A percentile compares a stretch with the other conserved stretches of the same genome.
Conservation (phyloP, 2,797 vertebrate species). For the Acipenser transmontanus region DNA sequence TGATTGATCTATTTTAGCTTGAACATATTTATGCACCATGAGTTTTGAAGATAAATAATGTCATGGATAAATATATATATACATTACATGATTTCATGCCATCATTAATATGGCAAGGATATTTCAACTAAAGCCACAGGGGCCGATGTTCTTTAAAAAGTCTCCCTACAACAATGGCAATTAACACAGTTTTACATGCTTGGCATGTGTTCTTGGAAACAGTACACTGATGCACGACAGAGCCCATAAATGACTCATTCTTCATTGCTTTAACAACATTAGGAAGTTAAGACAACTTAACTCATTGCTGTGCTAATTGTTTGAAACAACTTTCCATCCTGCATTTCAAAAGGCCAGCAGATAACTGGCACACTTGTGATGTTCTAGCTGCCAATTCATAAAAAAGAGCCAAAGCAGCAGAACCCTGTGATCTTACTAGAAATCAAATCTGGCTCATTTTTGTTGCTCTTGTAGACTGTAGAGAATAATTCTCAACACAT, state of each 20-base stretch:
- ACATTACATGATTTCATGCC: neutral
- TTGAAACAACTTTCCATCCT: neutral
- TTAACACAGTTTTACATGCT: neutral
- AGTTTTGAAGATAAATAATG: too few relatives aligned
- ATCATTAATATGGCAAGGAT: neutral
- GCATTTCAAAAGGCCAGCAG: neutral
- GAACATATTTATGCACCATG: too few relatives aligned
- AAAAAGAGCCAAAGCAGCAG: too few relatives aligned
- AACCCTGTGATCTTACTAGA: too few relatives aligned
- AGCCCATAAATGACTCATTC: slow-evolving; percentile 8
- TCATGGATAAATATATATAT: too few relatives aligned
- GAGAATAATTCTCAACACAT: too few relatives aligned
- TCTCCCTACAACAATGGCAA: neutral
- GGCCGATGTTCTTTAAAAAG: neutral
- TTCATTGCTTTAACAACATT: neutral
- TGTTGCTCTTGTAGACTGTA: too few relatives aligned
- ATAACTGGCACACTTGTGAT: neutral
- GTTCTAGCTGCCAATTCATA: too few relatives aligned
- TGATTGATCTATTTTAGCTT: too few relatives aligned
- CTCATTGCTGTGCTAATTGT: neutral
- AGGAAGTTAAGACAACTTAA: slow-evolving; percentile 2
- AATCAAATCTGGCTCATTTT: too few relatives aligned
- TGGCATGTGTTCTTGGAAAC: neutral
- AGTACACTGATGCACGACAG: neutral
- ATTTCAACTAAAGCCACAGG: neutral